A percentile compares a stretch with the other conserved stretches of the same genome.
Evolutionary conservation across 2,113 vertebrate species (phyloP).

Genomic region (Aphelocoma coerulescens): DNA sequence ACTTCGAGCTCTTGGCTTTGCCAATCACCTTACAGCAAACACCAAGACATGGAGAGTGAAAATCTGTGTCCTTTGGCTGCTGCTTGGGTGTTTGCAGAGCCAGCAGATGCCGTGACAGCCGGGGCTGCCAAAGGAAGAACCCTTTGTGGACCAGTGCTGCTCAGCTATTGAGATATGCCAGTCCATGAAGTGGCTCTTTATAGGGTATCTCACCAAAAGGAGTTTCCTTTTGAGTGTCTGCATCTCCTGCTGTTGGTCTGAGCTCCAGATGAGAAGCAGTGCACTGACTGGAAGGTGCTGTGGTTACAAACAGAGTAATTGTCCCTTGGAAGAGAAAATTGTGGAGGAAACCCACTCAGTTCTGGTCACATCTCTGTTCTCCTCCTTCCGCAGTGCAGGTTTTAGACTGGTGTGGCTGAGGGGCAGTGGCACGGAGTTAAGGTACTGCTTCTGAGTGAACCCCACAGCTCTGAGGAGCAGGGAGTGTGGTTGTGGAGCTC

Average conservation of each 20-base stretch:
- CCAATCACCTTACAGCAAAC: not conserved
- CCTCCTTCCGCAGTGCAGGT: not conserved
- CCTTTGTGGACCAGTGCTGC: not conserved
- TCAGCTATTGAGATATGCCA: not conserved
- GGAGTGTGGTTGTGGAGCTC: not conserved
- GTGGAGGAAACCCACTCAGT: not conserved
- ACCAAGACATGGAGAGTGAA: not conserved
- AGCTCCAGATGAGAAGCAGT: not conserved
- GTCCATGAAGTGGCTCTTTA: not conserved
- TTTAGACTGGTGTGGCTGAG: not conserved
- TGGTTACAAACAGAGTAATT: not conserved
- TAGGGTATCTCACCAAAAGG: not conserved
- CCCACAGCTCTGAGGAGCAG: not conserved
- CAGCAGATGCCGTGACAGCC: not conserved
- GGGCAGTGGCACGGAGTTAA: rapidly evolving
- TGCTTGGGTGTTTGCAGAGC: not conserved
- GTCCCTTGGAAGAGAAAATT: not conserved
- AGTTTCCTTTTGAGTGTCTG: not conserved
- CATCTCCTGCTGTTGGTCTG: not conserved
- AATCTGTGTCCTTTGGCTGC: not conserved
- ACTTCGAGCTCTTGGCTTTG: not conserved
- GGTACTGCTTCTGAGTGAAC: not conserved
- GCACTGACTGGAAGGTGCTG: not conserved
- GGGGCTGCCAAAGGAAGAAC: not conserved
- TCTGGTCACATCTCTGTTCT: not conserved